These are phyloP conservation scores for Ibidorhyncha struthersii DNA, from an alignment of 2,113 vertebrate species.

Conservation along the genomic window DNA sequence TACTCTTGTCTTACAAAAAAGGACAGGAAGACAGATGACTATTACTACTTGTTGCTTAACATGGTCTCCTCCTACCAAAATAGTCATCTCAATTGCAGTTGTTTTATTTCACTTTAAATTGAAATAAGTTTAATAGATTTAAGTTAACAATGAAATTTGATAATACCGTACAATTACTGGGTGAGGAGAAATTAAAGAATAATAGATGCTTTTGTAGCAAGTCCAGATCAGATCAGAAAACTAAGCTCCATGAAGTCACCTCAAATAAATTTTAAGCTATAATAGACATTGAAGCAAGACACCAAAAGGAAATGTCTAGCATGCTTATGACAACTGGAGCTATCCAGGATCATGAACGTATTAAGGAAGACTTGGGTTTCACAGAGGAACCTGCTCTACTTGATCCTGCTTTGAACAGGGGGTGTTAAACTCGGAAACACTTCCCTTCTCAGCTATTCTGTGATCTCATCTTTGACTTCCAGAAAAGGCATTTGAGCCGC, in stretches of 20 bases:
- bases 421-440: not conserved
- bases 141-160: not conserved
- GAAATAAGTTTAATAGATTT: not conserved
- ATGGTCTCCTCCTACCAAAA: not conserved
- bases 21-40: not conserved
- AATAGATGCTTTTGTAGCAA: not conserved
- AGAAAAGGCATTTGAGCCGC: not conserved
- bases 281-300: not conserved
- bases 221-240: not conserved
- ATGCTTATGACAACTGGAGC: slow-evolving; percentile 6
- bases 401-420: not conserved
- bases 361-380: not conserved
- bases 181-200: not conserved
- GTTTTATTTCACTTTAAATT: not conserved
- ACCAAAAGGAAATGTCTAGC: slow-evolving; percentile 32
- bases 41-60: not conserved
- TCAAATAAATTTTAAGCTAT: not conserved
- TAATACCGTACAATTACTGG: not conserved
- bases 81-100: not conserved
- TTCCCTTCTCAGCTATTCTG: not conserved
- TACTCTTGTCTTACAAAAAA: not conserved
- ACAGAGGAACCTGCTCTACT: not conserved
- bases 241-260: not conserved
- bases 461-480: not conserved
- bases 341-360: not conserved